These are phyloP conservation scores for Muscidifurax raptorellus DNA, from an alignment of 1,140 invertebrate genomes.

Conservation along the genomic window DNA sequence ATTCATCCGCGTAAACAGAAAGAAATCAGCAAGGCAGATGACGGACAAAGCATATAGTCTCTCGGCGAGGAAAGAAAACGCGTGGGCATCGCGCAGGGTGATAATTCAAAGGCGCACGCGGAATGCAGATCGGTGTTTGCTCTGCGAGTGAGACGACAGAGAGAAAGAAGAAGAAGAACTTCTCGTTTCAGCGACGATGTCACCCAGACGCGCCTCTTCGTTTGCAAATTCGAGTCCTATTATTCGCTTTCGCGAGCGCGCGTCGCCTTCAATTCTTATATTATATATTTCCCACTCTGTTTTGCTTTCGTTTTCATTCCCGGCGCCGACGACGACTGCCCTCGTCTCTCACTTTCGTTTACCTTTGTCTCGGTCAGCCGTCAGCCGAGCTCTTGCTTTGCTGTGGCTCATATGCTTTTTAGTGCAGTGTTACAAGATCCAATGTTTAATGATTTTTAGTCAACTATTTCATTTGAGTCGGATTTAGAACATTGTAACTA, in stretches of 20 bases:
- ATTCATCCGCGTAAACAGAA: neutral
- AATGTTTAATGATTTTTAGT: no score
- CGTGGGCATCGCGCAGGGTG: neutral
- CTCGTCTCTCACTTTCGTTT: neutral
- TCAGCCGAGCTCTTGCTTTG: neutral
- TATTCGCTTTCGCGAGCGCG: neutral
- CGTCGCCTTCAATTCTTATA: neutral
- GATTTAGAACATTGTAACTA: no score
- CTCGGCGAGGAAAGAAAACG: neutral
- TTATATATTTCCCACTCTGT: neutral
- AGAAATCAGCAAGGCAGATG: neutral
- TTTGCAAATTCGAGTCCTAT: neutral
- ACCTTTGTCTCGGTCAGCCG: neutral
- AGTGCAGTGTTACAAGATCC: no score
- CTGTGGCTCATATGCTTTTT: no score
- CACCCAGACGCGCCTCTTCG: neutral
- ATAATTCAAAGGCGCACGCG: neutral
- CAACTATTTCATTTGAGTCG: no score
- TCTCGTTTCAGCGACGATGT: neutral
- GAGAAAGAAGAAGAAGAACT: neutral
- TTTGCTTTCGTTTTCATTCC: neutral
- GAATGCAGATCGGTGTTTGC: neutral
- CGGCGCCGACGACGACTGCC: no score
- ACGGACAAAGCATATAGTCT: no score
- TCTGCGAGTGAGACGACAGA: neutral